These are phyloP conservation scores for Cyclophora punctaria DNA, from an alignment of 2,888 invertebrate species.

Conservation along the genomic window DNA sequence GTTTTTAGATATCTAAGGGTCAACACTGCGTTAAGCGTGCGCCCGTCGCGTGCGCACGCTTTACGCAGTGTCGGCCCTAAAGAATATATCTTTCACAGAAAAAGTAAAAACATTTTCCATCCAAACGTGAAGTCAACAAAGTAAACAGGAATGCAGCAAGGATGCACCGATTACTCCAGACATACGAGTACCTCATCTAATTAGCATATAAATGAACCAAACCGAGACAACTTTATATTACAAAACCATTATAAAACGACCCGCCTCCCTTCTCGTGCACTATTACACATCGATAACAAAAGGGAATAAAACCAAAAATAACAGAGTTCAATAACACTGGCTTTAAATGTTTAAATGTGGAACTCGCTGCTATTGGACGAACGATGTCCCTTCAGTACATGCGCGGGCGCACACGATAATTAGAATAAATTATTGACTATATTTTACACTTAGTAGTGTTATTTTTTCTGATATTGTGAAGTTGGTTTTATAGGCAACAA, in stretches of 20 bases:
- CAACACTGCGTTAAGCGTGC: too few species aligned
- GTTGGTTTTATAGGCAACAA: too few species aligned
- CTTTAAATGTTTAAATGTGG: slow-evolving; percentile 42
- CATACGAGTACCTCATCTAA: slow-evolving; percentile 39
- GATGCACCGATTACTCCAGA: slow-evolving; percentile 51
- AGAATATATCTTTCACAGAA: too few species aligned
- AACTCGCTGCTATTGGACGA: slow-evolving; percentile 41
- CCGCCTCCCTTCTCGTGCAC: slow-evolving; percentile 24
- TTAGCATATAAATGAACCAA: slow-evolving; percentile 72
- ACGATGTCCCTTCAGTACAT: slow-evolving; percentile 31
- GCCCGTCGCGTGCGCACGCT: too few species aligned
- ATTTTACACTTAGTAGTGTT: too few species aligned
- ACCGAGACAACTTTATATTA: slow-evolving; percentile 67
- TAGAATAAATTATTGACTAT: too few species aligned
- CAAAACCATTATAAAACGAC: slow-evolving; percentile 34
- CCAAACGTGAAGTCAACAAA: slow-evolving; percentile 9
- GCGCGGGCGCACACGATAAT: slow-evolving; percentile 35
- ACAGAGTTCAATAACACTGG: slow-evolving; percentile 35
- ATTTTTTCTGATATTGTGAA: too few species aligned
- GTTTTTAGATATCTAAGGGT: too few species aligned
- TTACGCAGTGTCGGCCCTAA: too few species aligned
- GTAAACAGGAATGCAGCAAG: slow-evolving; percentile 18
- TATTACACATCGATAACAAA: slow-evolving; percentile 12
- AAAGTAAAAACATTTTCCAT: too few species aligned
- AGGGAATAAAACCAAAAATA: slow-evolving; percentile 22